phyloP scores from a whole-genome alignment of 2,113 vertebrate species.

The Clupea harengus region DNA sequence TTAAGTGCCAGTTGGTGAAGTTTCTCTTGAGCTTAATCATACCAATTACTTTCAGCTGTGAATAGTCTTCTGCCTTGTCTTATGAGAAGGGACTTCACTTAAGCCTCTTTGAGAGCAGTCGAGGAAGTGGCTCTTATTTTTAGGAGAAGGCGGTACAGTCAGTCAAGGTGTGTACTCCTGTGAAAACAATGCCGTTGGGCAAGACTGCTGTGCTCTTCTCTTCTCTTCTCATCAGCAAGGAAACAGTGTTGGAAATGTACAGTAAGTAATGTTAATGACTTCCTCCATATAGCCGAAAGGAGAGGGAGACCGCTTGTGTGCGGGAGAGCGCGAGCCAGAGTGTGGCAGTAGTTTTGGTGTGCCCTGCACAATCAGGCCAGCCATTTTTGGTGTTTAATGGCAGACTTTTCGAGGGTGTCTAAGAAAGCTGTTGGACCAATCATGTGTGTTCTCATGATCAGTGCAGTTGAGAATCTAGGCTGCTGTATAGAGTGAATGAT shows the following conservation, averaged over 20 bases:
- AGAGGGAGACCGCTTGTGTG: background rate
- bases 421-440: conserved; percentile 16
- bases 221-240: background rate
- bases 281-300: background rate
- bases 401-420: background rate
- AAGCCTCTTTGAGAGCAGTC: background rate
- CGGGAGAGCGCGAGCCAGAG: background rate
- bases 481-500: background rate
- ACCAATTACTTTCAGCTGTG: conserved; percentile 4
- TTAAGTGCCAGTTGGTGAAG: conserved; percentile 14
- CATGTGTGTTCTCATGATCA: background rate
- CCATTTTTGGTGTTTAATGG: background rate
- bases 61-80: conserved; percentile 5
- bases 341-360: background rate
- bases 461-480: background rate
- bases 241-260: background rate
- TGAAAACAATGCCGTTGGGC: background rate
- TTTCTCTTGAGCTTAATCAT: background rate
- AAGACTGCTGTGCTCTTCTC: background rate
- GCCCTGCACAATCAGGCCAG: background rate
- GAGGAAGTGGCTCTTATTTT: background rate
- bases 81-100: background rate
- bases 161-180: background rate
- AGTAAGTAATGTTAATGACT: background rate
- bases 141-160: background rate